Evolutionary conservation across 2,888 invertebrate genomes (phyloP), one percentile per base, ranked within the genome.

Genomic region (Plutella xylostella): DNA sequence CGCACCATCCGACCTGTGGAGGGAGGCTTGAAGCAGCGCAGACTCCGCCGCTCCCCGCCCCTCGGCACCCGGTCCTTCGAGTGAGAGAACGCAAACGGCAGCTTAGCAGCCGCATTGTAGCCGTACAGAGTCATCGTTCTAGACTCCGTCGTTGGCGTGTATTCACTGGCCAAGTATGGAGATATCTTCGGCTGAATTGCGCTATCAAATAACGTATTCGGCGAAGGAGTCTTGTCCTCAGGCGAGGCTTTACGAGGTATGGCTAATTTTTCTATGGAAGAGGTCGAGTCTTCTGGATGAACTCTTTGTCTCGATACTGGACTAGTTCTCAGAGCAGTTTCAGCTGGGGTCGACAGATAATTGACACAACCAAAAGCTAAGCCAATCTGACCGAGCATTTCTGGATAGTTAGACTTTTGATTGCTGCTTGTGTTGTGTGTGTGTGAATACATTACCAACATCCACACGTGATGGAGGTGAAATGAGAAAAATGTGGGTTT

Each of bases 301-400:
- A 85, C 70, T 50, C 67, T 72, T 48, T 80, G 83, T 9, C 77
- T 56, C 3, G 76, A 74, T 3, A 63, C 70, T 22, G 65, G 57
- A 15, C 61, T 53, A 7, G 66, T 55, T 20, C 57, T 56, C 12
- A 58, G 55, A 7, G 60, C 56, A 25, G 50, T 56, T 46, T 72
- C 73, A 49, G 61, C 60, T 20, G 75, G 71, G 14, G 80, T 73
- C 18, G 84, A 70, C 20, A 85, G 55, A 55, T 85, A 85, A 61
- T 85, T 85, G 45, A 85, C 84, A 68, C 84, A 84, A 45, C 85
- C 85, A 65, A 85, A 84, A 4, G 85, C 85, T 40, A 85, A 63
- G 4, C 85, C 85, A 58, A 85, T 85, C 58, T 85, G 85, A 9
- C 85, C 85, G 49, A 85, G 69, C 85, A 85, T 85, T 58, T 85